Conservation (phyloP, 2,797 vertebrate species). For the Crenichthys baileyi region DNA sequence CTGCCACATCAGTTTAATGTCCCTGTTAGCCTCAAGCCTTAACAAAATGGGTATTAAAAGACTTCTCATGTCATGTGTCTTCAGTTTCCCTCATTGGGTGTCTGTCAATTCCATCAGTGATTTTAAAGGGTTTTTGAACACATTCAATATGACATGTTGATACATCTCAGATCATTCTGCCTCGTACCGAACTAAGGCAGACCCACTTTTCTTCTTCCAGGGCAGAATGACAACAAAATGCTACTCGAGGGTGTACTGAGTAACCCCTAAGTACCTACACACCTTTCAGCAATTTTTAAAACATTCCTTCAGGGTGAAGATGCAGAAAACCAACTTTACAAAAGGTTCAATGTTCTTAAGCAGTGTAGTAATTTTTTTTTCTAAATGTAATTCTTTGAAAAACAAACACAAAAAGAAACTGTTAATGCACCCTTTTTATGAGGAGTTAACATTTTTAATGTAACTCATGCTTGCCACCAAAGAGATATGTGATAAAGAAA, state of each 20-base stretch:
- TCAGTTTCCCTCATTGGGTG: constrained; percentile 10
- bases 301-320: too few species aligned
- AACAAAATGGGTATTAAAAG: constrained; percentile 30
- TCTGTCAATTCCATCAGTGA: constrained; percentile 26
- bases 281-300: not conserved
- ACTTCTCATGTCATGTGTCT: constrained; percentile 25
- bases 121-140: constrained; percentile 17
- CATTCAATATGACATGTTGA: constrained; percentile 14
- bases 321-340: too few species aligned
- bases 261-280: not conserved
- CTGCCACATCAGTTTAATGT: constrained; percentile 27
- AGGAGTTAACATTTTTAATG: too few species aligned
- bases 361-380: too few species aligned
- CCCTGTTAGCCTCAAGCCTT: constrained; percentile 27
- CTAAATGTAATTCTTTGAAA: too few species aligned
- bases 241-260: too few species aligned
- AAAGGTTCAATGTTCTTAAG: too few species aligned
- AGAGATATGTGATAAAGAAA: too few species aligned
- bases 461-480: too few species aligned
- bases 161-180: constrained; percentile 19
- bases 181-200: constrained; percentile 7
- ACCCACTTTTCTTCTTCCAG: not conserved
- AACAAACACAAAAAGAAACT: too few species aligned
- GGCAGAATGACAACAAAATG: too few species aligned
- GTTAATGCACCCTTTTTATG: too few species aligned